Evolutionary conservation across 1,140 invertebrate genomes (phyloP), one percentile per base, ranked within the genome.

Genomic region (Monochamus saltuarius): DNA sequence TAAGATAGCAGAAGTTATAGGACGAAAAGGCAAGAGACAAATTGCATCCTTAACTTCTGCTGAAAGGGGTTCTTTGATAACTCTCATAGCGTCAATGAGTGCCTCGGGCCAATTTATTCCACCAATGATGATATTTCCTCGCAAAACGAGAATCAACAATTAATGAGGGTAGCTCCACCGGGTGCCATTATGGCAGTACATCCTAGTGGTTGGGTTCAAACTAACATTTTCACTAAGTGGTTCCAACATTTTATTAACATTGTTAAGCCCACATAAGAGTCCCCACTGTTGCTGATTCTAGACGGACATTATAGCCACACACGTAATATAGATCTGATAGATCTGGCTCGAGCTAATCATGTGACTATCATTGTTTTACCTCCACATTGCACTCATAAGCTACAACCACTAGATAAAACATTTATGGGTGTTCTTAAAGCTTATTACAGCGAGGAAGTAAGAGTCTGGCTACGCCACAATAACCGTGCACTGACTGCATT

Each of bases 71-170:
- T 70, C 66, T n/a, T 43, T 75, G 11, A 43, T 67, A 14, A 77
- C 54, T 11, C 4, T 64, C 8, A 47, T 67, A 40, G 35, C 22
- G 14, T 37, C 56, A 13, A 76, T 75, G 73, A 77, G 66, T 55
- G 73, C 70, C 8, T 61, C 54, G 29, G 72, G 73, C 7, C 59
- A 60, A 46, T 77, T 73, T 70, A 53, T 77, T 6, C 72, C 73
- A 40, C 71, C 73, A 35, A 61, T 74, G 67, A 56, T 76, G 7
- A 74, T 77, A 54, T 76, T 73, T 66, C 72, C 74, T 1, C 58
- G 73, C 35, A 75, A 75, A 71, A 68, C 66, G 47, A 66, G 66
- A 59, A 70, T 59, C 38, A 63, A 69, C 29, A 50, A 38, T 55
- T 76, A 54, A 70, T 72, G 69, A 70, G 66, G 65, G 70, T 69